Base-by-base conservation (phyloP, 2,113 vertebrate genomes). In the Oreochromis aureus region DNA sequence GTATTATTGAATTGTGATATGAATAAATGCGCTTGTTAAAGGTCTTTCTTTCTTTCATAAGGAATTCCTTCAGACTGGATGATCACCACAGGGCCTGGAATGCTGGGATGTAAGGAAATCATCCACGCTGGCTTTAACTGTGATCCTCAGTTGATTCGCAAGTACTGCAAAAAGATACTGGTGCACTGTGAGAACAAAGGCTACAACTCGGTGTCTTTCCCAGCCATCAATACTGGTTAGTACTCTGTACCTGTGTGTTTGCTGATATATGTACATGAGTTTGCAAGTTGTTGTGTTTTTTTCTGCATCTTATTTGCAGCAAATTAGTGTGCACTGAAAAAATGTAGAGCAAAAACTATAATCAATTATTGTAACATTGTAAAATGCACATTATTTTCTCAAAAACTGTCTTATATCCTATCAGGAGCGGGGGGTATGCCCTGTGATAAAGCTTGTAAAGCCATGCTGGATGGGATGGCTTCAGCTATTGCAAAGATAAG, bases 201-300 rank as follows among this genome's bases (percentile, higher is more conserved):
- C 51, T 93, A 81, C 30, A 4, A 10, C 11, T 95, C 95, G 1
- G 92, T 80, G 7, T 84, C 93, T 51, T 95, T 96, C 73, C 95
- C 95, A 80, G 95, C 94, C 16, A 76, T 96, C 63, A 91, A 92
- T 24, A 94, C 95, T 0, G 94, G 95, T 96, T n/a, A 27, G 93
- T 92, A 81, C 32, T 30, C 15, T n/a, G 19, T 24, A 27, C 9
- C 3, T 54, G 22, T 41, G 22, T 18, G 24, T 48, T 10, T 73
- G 0, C 22, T 18, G 44, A 46, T 46, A 6, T 61, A 6, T 7
- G 44, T 56, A 19, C 11, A 30, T 51, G 44, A 51, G 24, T 78
- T 10, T 36, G 18, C 32, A 10, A 59, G 32, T 19, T 2, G 24
- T 2, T 16, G 3, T 54, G 30, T 51, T 24, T 46, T 44, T 11